These are phyloP conservation scores for Mystacides longicornis DNA, from an alignment of 2,888 invertebrate genomes.

Conservation along the genomic window DNA sequence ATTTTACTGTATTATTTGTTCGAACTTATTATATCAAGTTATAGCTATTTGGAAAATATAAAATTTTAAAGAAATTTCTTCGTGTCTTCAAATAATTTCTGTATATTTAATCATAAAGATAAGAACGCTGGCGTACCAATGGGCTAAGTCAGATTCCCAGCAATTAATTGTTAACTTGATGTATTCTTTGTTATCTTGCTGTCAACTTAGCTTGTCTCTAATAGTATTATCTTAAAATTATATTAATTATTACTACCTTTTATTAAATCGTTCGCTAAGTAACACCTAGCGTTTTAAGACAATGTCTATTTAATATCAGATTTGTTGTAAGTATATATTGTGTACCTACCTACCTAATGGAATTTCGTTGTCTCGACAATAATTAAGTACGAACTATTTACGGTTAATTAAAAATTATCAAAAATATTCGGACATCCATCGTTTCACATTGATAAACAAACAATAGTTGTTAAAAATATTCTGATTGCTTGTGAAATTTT, in stretches of 20 bases:
- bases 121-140: not conserved
- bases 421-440: too few relatives aligned
- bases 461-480: too few relatives aligned
- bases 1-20: too few relatives aligned
- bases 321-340: too few relatives aligned
- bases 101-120: constrained; percentile 1
- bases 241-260: not conserved
- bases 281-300: not conserved
- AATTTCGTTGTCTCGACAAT: too few relatives aligned
- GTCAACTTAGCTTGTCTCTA: not conserved
- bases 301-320: not conserved
- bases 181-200: not conserved
- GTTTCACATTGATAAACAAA: too few relatives aligned
- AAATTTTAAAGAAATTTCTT: not conserved
- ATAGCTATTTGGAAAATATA: not conserved
- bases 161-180: constrained; percentile 2
- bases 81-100: not conserved
- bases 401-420: too few relatives aligned
- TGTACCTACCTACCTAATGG: too few relatives aligned
- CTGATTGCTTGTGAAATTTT: too few relatives aligned
- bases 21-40: not conserved
- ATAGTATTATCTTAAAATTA: not conserved
- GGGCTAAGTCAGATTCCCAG: not conserved
- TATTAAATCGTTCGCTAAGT: not conserved
- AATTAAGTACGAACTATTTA: too few relatives aligned